A percentile compares a stretch with the other conserved stretches of the same genome.
Evolutionary conservation across 2,113 vertebrate genomes (phyloP).

Genomic region (Chaetura pelagica): DNA sequence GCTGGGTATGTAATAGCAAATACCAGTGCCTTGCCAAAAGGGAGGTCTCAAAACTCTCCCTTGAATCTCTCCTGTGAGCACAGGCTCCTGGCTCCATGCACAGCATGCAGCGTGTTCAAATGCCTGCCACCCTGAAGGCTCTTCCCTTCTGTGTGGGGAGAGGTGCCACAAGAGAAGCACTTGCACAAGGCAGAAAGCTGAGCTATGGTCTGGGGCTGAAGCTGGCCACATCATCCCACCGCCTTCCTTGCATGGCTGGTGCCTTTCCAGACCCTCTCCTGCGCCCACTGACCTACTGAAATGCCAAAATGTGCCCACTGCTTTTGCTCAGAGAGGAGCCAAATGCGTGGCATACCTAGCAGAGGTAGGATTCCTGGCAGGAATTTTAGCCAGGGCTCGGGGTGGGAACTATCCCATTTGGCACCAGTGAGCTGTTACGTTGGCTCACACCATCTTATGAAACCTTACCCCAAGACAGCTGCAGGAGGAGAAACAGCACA

Average conservation of each 20-base stretch:
- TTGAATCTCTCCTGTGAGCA: neutral
- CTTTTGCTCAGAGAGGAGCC: neutral
- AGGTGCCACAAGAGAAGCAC: neutral
- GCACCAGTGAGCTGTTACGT: neutral
- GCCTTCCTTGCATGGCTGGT: no score
- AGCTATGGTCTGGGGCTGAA: neutral
- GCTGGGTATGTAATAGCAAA: neutral
- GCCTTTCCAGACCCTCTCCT: neutral
- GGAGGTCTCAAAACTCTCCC: neutral
- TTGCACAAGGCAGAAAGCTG: neutral
- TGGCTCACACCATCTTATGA: neutral
- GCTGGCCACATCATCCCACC: neutral
- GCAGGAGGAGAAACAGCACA: neutral
- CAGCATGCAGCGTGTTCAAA: accelerated
- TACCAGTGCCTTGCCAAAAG: neutral
- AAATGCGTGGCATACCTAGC: accelerated
- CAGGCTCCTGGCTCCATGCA: accelerated
- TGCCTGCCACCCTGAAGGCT: neutral
- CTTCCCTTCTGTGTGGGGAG: neutral
- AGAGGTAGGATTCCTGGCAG: neutral
- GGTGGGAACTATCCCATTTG: neutral
- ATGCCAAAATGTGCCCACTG: neutral
- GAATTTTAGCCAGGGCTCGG: neutral
- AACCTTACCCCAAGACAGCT: slow-evolving; percentile 40
- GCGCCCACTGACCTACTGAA: neutral